Conservation (phyloP, 2,797 vertebrate genomes). For the Pangasius krempfi region DNA sequence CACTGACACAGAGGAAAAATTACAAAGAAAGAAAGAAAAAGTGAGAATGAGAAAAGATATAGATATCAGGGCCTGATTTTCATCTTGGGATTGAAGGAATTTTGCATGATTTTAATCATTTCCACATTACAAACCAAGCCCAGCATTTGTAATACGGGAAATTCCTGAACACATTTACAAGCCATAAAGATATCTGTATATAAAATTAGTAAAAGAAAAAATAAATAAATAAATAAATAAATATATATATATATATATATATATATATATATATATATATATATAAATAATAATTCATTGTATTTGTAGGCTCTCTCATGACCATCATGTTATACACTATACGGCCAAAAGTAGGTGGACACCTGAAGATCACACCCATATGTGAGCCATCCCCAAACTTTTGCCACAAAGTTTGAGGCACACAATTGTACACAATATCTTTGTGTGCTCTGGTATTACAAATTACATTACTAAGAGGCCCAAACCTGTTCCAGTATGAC, state of each 20-base stretch:
- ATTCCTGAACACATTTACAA: not conserved
- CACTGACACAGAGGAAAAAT: not conserved
- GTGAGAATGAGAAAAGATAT: not conserved
- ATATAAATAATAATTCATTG: not conserved
- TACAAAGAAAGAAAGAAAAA: not conserved
- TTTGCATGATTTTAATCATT: conserved; percentile 9
- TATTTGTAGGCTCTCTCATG: not conserved
- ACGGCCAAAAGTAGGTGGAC: not conserved
- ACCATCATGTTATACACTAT: not conserved
- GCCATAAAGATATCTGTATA: not conserved
- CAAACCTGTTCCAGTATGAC: not conserved
- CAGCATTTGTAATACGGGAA: not conserved
- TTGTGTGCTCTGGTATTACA: not conserved
- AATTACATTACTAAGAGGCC: not conserved
- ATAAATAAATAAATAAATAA: not conserved
- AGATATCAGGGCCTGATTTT: not conserved
- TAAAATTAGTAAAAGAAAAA: not conserved
- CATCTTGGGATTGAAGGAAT: conserved; percentile 7
- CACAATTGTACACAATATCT: not conserved
- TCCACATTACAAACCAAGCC: not conserved
- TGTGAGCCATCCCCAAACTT: not conserved
- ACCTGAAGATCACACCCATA: not conserved
- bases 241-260: no score
- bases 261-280: no score
- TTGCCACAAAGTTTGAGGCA: not conserved